Evolutionary conservation across 30 jellyfish, hydroid and myxozoan genomes (phyloP), one percentile per base, ranked within the genome.

Genomic region (Clytia hemisphaerica): DNA sequence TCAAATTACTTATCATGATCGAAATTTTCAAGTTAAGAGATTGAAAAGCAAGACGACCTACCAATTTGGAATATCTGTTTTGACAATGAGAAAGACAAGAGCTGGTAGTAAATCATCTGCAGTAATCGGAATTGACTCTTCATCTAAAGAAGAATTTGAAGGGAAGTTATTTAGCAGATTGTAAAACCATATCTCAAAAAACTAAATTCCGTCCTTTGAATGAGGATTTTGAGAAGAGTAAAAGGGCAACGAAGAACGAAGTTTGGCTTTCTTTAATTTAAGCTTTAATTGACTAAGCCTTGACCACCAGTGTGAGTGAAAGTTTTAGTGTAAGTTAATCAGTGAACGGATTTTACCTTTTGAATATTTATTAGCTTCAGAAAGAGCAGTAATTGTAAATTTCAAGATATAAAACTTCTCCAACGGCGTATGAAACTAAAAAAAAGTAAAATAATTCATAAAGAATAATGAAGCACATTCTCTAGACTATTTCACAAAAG

Each of bases 11-110:
- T 42, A 42, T 42, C n/a, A 42, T 42, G n/a, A 42, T 42, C n/a
- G n/a, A 42, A 42, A n/a, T 42, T 42, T 12, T 42, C n/a, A n/a
- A n/a, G n/a, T n/a, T n/a, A n/a, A 42, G 53, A 42, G 50, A 38
- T 12, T 24, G 37, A 18, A 32, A 0, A 32, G 58, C 54, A 4
- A 15, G 29, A 15, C 24, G 1, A 46, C 92, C 12, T 81, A 88
- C 97, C 97, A 88, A 55, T 88, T 82, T 26, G 97, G 97, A 64
- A 88, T 82, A 58, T 88, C 97, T 2, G 97, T 80, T 59, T 88
- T 88, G 65, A 88, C 87, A 34, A 88, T 85, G 24, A 88, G 74
- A 46, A 88, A 88, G 12, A 88, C 95, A 34, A 88, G 83, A 21
- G 78, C 94, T 0, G 94, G 94, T 9, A 88, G 73, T 33, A 88